Evolutionary conservation across 64 coral and sea anemone species (phyloP).

Genomic region (Acropora tenuis): DNA sequence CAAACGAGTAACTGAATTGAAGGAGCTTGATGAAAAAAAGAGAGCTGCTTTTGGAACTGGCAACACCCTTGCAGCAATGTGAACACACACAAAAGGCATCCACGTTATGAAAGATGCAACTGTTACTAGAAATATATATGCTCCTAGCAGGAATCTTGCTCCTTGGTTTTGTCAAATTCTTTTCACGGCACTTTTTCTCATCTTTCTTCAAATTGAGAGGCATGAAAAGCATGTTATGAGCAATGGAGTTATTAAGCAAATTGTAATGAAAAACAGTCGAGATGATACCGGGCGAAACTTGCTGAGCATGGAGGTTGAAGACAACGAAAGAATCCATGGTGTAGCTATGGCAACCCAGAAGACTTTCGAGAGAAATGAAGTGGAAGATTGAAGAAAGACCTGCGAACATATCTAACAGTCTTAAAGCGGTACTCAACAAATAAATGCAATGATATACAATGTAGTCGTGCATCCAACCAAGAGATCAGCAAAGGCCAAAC

Average conservation of each 20-base stretch:
- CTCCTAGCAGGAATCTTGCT: background rate
- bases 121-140: background rate
- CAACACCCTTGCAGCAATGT: background rate
- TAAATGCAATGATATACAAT: too few species aligned
- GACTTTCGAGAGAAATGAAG: conserved; percentile 7
- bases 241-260: background rate
- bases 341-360: background rate
- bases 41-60: too few species aligned
- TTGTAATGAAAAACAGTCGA: background rate
- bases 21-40: too few species aligned
- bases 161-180: background rate
- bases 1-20: too few species aligned
- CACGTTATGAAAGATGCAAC: background rate
- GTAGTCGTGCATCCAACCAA: too few species aligned
- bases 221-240: too few species aligned
- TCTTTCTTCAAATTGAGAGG: background rate
- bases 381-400: conserved; percentile 2
- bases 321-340: background rate
- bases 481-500: too few species aligned
- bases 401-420: background rate
- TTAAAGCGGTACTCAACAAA: too few species aligned
- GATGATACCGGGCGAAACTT: background rate
- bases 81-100: conserved; percentile 7
- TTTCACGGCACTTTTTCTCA: background rate
- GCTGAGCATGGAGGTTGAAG: background rate